These are phyloP conservation scores for Nomada flava DNA, from an alignment of 2,888 invertebrate genomes.

Conservation along the genomic window DNA sequence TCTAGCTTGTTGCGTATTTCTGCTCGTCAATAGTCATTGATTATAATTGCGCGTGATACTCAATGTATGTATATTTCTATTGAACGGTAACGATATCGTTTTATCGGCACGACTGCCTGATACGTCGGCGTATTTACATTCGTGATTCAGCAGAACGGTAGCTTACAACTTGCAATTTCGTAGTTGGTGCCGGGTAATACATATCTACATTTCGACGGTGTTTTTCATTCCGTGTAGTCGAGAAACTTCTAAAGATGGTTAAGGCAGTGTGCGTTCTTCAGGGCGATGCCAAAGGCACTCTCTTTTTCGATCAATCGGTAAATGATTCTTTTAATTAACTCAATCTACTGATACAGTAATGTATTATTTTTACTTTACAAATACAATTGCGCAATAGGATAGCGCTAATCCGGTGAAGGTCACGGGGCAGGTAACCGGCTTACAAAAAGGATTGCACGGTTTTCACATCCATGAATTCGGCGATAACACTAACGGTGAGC, in stretches of 20 bases:
- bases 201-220: constrained; percentile 12
- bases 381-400: constrained; percentile 83
- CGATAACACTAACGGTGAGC: constrained; percentile 94
- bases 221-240: constrained; percentile 8
- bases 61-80: constrained; percentile 30
- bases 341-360: neutral
- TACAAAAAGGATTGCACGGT: constrained; percentile 91
- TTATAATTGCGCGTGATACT: constrained; percentile 8
- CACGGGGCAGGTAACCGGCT: constrained; percentile 92
- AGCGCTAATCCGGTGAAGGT: constrained; percentile 89
- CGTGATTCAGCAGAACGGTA: constrained; percentile 62
- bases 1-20: neutral
- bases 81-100: constrained; percentile 39
- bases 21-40: constrained; percentile 26
- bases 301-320: constrained; percentile 87
- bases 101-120: constrained; percentile 21
- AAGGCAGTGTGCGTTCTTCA: constrained; percentile 95
- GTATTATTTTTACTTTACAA: neutral
- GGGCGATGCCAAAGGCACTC: constrained; percentile 90
- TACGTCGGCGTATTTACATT: constrained; percentile 33
- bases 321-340: constrained; percentile 14
- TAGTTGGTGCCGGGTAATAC: neutral
- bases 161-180: constrained; percentile 15
- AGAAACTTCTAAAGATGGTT: constrained; percentile 78
- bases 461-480: constrained; percentile 99